Evolutionary conservation across 2,797 vertebrate species (phyloP), one percentile per base, ranked within the genome.

Genomic region (Cossypha caffra): DNA sequence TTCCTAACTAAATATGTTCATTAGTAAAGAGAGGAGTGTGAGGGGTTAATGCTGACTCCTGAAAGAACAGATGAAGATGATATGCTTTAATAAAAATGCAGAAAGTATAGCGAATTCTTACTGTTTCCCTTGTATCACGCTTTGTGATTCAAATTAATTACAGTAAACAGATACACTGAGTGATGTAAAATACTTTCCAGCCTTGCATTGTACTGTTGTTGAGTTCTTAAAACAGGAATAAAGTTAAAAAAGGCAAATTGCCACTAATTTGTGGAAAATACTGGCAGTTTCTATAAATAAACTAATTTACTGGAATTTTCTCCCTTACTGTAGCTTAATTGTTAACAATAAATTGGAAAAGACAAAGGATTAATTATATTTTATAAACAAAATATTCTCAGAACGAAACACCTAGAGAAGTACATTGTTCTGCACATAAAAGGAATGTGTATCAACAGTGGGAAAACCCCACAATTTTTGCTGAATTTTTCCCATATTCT

Each of bases 1-100:
- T 68, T 71, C n/a, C 45, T 61, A 0, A 29, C 31, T 35, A 0
- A 31, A 0, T 54, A 28, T 55, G 16, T 79, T 71, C 26, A 38
- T 2, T 12, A 58, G 43, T 25, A 71, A 54, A 58, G 64, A 91
- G 54, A 52, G 16, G 24, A 66, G 15, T 28, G 29, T 52, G 61
- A 28, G 42, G 29, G 17, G 2, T 71, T 80, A 77, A 33, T 86
- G 52, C 43, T 45, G 64, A 62, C 21, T 68, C 31, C 15, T 85
- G 5, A 51, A 73, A 61, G 38, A 77, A 29, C n/a, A 37, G 35
- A 37, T 57, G 47, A n/a, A 48, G 42, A 43, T 62, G 45, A 47
- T 37, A 45, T 50, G 14, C 13, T 80, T 88, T 71, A 57, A 12
- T 43, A 84, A 75, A n/a, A 59, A n/a, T 18, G 24, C 58, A 57